phyloP scores from a whole-genome alignment of 2,113 vertebrate species.

The Brachypodius melanocephalos region DNA sequence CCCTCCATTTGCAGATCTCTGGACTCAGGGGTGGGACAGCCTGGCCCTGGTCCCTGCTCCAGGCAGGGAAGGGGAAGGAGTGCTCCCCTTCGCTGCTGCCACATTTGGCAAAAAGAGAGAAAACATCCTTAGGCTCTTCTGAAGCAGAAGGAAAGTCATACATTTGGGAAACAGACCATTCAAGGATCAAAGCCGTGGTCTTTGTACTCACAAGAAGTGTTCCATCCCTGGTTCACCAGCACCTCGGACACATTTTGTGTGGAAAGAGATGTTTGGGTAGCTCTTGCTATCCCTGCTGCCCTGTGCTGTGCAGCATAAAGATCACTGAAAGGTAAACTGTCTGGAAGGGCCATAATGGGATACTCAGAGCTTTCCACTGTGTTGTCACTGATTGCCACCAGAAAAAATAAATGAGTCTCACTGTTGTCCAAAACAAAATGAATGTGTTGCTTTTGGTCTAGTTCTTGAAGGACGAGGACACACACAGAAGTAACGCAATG shows the following conservation, averaged over 20 bases:
- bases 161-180: accelerated
- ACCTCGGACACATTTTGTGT: neutral
- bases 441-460: neutral
- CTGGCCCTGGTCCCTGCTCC: neutral
- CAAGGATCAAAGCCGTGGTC: accelerated
- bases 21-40: neutral
- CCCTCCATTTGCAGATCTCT: neutral
- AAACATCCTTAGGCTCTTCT: neutral
- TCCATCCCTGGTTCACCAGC: too few relatives aligned
- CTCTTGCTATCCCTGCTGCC: neutral
- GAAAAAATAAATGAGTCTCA: neutral
- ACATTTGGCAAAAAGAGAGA: neutral
- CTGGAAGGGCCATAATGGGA: neutral
- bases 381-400: neutral
- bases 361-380: neutral
- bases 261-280: neutral
- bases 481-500: accelerated
- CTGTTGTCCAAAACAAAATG: neutral
- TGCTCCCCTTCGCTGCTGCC: neutral
- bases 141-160: neutral
- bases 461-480: neutral
- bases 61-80: neutral
- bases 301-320: neutral
- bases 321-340: neutral
- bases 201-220: neutral